Evolutionary conservation across 2,113 vertebrate species (phyloP).

Genomic region (Pachyramphus minor): DNA sequence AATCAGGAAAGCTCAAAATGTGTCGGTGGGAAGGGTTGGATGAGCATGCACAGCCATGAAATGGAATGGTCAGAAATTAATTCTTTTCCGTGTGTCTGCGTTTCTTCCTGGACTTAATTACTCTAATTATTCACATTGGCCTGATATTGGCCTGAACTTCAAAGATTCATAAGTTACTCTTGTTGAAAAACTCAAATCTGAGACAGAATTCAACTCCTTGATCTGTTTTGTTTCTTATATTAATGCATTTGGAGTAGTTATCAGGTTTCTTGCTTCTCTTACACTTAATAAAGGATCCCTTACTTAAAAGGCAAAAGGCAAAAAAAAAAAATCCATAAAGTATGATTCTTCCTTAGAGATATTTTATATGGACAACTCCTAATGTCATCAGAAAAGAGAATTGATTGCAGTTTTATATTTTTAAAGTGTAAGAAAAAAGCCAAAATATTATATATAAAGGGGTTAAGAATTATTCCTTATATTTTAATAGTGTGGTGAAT

Average conservation of each 20-base stretch:
- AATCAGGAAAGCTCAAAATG: not conserved
- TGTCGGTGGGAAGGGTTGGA: not conserved
- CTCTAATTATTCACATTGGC: not conserved
- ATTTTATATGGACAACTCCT: not conserved
- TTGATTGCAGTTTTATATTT: not conserved
- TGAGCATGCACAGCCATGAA: not conserved
- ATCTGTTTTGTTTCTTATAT: not conserved
- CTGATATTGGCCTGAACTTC: not conserved
- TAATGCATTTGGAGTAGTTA: not conserved
- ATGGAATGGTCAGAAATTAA: not conserved
- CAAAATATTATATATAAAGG: no score
- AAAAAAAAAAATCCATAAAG: no score
- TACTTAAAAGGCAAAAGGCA: not conserved
- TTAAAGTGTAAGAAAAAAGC: no score
- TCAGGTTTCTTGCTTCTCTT: not conserved
- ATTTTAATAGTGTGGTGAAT: not conserved
- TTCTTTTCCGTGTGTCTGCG: not conserved
- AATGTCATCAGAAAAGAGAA: not conserved
- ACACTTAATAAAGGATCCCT: not conserved
- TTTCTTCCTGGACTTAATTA: not conserved
- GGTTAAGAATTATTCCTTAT: not conserved
- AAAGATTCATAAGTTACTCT: not conserved
- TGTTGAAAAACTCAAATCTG: not conserved
- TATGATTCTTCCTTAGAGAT: not conserved
- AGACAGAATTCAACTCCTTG: not conserved